These are phyloP conservation scores for Agelastica alni DNA, from an alignment of 2,888 invertebrate genomes.

Conservation along the genomic window DNA sequence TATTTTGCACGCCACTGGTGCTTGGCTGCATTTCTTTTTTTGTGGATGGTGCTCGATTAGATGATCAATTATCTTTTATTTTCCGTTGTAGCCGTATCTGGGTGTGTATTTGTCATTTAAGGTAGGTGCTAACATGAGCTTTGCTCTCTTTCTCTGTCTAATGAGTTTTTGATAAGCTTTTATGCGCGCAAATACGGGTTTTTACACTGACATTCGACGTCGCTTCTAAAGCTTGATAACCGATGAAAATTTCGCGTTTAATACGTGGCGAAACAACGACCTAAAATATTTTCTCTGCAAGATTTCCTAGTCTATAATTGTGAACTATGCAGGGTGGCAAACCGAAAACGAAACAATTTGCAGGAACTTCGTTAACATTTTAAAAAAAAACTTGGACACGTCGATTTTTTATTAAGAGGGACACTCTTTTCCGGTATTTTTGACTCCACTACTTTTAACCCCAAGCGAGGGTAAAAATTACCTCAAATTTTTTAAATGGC, in stretches of 20 bases:
- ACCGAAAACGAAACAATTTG: no score
- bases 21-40: slow-evolving; percentile 22
- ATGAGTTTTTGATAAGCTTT: slow-evolving; percentile 27
- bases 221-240: slow-evolving; percentile 12
- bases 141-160: slow-evolving; percentile 24
- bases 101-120: slow-evolving; percentile 22
- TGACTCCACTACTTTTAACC: no score
- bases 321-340: no score
- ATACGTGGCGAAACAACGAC: neutral
- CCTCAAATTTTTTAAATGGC: no score
- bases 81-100: slow-evolving; percentile 24
- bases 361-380: no score
- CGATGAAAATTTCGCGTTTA: slow-evolving; percentile 13
- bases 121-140: slow-evolving; percentile 23
- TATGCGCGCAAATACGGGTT: slow-evolving; percentile 23
- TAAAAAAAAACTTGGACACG: no score
- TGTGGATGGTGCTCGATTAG: slow-evolving; percentile 27
- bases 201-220: slow-evolving; percentile 12
- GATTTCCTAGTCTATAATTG: no score
- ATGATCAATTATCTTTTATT: slow-evolving; percentile 27
- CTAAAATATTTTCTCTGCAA: no score
- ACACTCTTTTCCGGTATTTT: no score
- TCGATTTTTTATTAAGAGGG: no score
- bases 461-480: no score
- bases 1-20: slow-evolving; percentile 11